phyloP scores from a whole-genome alignment of 2,888 invertebrate genomes.

The Diaphora mendica region DNA sequence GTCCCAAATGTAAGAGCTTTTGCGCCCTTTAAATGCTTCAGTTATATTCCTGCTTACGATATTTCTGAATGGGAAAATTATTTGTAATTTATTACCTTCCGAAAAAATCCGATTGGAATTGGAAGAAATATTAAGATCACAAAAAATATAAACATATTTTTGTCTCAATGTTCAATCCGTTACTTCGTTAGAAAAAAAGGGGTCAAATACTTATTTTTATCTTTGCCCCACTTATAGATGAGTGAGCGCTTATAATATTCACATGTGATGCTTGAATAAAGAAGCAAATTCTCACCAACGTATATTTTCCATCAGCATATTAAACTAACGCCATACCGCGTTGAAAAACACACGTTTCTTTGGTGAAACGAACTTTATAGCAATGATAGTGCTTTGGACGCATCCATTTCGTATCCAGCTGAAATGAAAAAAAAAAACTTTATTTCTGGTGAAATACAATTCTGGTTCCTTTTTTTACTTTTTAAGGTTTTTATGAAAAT shows the following conservation, averaged over 20 bases:
- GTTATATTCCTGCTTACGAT: too few species aligned
- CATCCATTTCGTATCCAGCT: slow-evolving; percentile 18
- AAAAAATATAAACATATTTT: too few species aligned
- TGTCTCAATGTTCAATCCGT: background rate
- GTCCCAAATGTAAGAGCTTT: too few species aligned
- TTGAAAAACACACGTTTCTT: slow-evolving; percentile 10
- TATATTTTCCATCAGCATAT: slow-evolving; percentile 7
- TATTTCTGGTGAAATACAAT: background rate
- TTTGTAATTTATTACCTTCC: background rate
- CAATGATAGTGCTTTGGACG: slow-evolving; percentile 13
- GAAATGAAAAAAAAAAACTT: background rate
- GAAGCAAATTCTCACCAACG: slow-evolving; percentile 8
- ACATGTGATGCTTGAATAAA: background rate
- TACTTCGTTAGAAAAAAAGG: too few species aligned
- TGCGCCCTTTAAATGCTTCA: too few species aligned
- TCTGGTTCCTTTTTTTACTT: background rate
- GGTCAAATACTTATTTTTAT: background rate
- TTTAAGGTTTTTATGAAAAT: too few species aligned
- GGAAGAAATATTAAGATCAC: too few species aligned
- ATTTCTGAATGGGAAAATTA: background rate
- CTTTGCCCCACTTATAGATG: background rate
- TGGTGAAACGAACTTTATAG: slow-evolving; percentile 7
- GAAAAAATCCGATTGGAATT: too few species aligned
- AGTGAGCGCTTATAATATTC: background rate
- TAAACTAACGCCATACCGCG: slow-evolving; percentile 16